A percentile compares a stretch with the other conserved stretches of the same genome.
phyloP scores from a whole-genome alignment of 1,140 invertebrate species.

The Plodia interpunctella region DNA sequence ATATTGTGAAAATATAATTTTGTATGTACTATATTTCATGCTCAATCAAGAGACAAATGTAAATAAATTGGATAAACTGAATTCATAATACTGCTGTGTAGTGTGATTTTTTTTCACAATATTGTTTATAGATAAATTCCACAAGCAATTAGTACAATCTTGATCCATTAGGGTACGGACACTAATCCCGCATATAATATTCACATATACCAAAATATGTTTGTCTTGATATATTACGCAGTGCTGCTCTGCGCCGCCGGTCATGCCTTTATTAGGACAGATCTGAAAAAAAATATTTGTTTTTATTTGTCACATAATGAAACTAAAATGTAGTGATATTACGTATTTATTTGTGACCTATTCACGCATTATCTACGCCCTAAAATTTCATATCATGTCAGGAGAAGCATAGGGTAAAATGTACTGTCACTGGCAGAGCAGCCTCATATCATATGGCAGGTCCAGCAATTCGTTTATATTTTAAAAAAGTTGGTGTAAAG shows the following conservation, averaged over 20 bases:
- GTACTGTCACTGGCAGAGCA: too few relatives aligned
- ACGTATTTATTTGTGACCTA: too few relatives aligned
- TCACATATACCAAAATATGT: constrained; percentile 76
- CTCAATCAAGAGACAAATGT: too few relatives aligned
- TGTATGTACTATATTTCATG: too few relatives aligned
- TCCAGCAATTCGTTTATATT: too few relatives aligned
- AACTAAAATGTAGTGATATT: too few relatives aligned
- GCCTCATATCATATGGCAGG: too few relatives aligned
- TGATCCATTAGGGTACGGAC: constrained; percentile 50
- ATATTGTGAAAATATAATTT: constrained; percentile 22
- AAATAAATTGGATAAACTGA: too few relatives aligned
- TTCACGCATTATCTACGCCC: too few relatives aligned
- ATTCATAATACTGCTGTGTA: constrained; percentile 41
- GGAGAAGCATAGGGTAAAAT: too few relatives aligned
- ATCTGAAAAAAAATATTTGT: constrained; percentile 44
- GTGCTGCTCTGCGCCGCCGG: constrained; percentile 32
- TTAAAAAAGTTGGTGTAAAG: too few relatives aligned
- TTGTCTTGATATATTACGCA: constrained; percentile 72
- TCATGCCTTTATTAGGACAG: constrained; percentile 63
- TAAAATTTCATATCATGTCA: background rate
- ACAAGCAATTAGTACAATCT: constrained; percentile 59
- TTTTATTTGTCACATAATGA: too few relatives aligned
- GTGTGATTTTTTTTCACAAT: constrained; percentile 37
- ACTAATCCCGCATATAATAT: constrained; percentile 63
- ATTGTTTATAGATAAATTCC: constrained; percentile 49